Percentiles rank a stretch among this genome's conserved stretches.
phyloP scores from a whole-genome alignment of 30 jellyfish, hydroid and myxozoan species.

The Aurelia coerulea region DNA sequence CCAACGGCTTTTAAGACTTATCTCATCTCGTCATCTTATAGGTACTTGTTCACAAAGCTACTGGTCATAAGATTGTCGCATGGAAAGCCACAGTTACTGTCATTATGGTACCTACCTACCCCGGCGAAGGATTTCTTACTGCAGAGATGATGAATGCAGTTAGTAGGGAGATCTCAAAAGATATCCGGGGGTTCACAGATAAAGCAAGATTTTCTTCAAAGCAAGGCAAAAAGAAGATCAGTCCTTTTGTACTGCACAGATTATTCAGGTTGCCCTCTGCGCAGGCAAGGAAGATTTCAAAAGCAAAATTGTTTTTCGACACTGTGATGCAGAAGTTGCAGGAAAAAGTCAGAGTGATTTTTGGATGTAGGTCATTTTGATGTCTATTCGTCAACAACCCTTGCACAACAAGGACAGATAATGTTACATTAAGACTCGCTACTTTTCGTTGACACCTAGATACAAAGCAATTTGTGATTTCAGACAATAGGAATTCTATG shows the following conservation, averaged over 20 bases:
- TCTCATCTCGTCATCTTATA: too few species aligned
- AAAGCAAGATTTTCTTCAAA: conserved; percentile 69
- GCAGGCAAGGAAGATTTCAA: conserved; percentile 65
- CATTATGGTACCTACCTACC: conserved; percentile 76
- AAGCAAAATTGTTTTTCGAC: conserved; percentile 86
- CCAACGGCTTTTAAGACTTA: too few species aligned
- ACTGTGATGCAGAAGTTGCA: conserved; percentile 68
- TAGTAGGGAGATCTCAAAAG: conserved; percentile 67
- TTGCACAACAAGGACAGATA: too few species aligned
- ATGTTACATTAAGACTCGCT: too few species aligned
- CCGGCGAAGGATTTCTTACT: conserved; percentile 83
- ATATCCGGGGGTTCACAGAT: conserved; percentile 62
- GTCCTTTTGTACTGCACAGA: conserved; percentile 71
- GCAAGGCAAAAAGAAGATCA: conserved; percentile 2
- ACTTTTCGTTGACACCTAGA: too few species aligned
- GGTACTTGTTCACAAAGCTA: conserved; percentile 51
- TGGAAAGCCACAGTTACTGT: conserved; percentile 61
- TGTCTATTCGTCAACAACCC: too few species aligned
- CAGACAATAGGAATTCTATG: too few species aligned
- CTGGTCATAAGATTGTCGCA: conserved; percentile 15
- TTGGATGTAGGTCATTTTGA: conserved; percentile 47
- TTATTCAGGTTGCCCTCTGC: conserved; percentile 73
- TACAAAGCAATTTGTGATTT: too few species aligned
- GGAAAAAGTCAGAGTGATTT: conserved; percentile 48
- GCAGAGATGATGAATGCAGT: conserved; percentile 69